A percentile compares a stretch with the other conserved stretches of the same genome.
Conservation (phyloP, 1,140 invertebrate genomes). For the Drosophila jambulina region DNA sequence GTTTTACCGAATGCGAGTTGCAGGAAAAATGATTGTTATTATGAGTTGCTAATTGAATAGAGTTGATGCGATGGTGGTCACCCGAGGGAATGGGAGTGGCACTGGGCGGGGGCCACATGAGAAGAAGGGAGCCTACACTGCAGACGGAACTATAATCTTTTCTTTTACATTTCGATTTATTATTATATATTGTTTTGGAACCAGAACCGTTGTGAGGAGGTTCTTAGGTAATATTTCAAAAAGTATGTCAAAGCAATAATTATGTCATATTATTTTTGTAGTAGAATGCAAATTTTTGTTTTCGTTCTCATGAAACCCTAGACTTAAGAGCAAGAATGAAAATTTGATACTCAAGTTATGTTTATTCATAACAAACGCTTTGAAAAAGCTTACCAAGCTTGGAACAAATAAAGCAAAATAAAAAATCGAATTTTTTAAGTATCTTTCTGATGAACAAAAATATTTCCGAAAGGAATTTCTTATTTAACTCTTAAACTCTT, state of each 20-base stretch:
- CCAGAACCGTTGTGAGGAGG: neutral
- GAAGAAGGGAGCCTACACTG: conserved; percentile 9
- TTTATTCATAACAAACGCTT: neutral
- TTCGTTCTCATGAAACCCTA: conserved; percentile 2
- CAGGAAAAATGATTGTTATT: conserved; percentile 81
- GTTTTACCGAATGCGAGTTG: conserved; percentile 80
- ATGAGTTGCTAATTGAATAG: conserved; percentile 83
- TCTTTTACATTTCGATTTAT: no score
- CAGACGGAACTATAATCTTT: neutral
- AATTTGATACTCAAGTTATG: conserved; percentile 15
- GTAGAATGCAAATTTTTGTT: neutral
- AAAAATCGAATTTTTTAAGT: neutral
- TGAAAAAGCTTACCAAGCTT: neutral
- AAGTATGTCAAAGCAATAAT: no score
- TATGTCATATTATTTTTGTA: neutral
- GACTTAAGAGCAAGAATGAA: neutral
- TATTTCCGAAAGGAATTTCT: neutral
- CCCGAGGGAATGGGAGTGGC: neutral
- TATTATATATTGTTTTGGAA: neutral
- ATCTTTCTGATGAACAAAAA: neutral
- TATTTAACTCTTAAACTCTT: neutral
- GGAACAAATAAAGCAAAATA: neutral
- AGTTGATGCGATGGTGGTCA: conserved; percentile 53
- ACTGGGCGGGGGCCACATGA: conserved; percentile 2
- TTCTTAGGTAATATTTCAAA: neutral